These are phyloP conservation scores for Leptinotarsa juncta DNA, from an alignment of 2,888 invertebrate genomes.

Conservation along the genomic window DNA sequence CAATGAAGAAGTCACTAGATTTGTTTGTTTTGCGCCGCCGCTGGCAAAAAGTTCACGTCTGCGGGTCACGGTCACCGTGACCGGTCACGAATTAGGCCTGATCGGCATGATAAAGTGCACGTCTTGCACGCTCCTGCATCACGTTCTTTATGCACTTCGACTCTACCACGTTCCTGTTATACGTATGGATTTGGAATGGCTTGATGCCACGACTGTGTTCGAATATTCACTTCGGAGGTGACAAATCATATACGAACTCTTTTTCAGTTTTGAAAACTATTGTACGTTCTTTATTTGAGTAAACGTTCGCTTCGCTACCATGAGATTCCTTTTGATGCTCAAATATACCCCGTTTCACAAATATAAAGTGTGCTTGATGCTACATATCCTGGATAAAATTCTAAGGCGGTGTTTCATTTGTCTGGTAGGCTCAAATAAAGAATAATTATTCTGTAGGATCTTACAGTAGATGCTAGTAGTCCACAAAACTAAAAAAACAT, in stretches of 20 bases:
- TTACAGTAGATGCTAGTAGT: too few relatives aligned
- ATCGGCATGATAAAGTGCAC: slow-evolving; percentile 26
- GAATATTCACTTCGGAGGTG: neutral
- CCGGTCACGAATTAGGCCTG: slow-evolving; percentile 29
- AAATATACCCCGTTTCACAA: too few relatives aligned
- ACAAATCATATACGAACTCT: neutral
- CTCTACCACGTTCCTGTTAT: slow-evolving; percentile 15
- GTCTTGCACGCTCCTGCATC: slow-evolving; percentile 26
- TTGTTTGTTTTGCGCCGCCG: neutral
- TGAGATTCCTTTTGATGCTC: too few relatives aligned
- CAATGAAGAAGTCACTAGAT: too few relatives aligned
- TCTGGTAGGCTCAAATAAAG: too few relatives aligned
- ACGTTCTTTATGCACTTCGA: slow-evolving; percentile 17
- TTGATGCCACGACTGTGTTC: slow-evolving; percentile 3
- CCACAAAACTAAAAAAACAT: too few relatives aligned
- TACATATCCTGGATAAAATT: too few relatives aligned
- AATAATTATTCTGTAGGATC: too few relatives aligned
- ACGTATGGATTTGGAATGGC: neutral
- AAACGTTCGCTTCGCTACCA: too few relatives aligned
- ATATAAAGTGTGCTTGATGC: too few relatives aligned
- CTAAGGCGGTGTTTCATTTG: too few relatives aligned
- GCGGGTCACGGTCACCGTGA: slow-evolving; percentile 19
- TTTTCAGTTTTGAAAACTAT: neutral
- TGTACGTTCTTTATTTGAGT: too few relatives aligned
- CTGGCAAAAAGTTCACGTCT: slow-evolving; percentile 15